phyloP scores from a whole-genome alignment of 2,113 vertebrate species.

The Dasyornis broadbenti region DNA sequence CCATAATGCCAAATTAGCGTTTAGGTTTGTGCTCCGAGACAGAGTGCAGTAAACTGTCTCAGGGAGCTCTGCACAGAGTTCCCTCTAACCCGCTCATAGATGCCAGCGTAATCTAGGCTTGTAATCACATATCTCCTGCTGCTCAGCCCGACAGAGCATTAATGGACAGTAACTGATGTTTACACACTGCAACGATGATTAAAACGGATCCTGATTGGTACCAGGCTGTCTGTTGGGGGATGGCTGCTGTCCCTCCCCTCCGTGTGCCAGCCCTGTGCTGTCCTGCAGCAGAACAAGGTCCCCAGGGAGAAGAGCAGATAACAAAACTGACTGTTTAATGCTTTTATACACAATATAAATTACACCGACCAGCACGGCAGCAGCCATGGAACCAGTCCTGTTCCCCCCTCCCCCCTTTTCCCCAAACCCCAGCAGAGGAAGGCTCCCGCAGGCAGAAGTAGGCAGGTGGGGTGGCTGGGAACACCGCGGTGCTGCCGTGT shows the following conservation, averaged over 20 bases:
- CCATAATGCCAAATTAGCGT: conserved; percentile 69
- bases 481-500: not conserved
- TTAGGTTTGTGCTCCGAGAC: conserved; percentile 69
- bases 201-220: conserved; percentile 56
- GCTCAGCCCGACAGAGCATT: conserved; percentile 25
- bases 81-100: conserved; percentile 57
- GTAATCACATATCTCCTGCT: conserved; percentile 40
- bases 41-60: conserved; percentile 24
- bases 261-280: accelerated
- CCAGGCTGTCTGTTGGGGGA: not conserved
- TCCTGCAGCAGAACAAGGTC: not conserved
- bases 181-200: conserved; percentile 57
- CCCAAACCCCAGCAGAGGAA: not conserved
- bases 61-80: not conserved
- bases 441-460: not conserved
- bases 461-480: not conserved
- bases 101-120: conserved; percentile 47
- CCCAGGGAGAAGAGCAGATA: conserved; percentile 17
- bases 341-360: conserved; percentile 73
- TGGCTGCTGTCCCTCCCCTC: not conserved
- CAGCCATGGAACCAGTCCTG: conserved; percentile 41
- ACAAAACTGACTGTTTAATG: conserved; percentile 63
- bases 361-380: conserved; percentile 46
- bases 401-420: not conserved
- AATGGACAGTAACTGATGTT: conserved; percentile 57